Percentiles rank a stretch among this genome's conserved stretches.
phyloP scores from a whole-genome alignment of 2,113 vertebrate species.

The Coturnix japonica region DNA sequence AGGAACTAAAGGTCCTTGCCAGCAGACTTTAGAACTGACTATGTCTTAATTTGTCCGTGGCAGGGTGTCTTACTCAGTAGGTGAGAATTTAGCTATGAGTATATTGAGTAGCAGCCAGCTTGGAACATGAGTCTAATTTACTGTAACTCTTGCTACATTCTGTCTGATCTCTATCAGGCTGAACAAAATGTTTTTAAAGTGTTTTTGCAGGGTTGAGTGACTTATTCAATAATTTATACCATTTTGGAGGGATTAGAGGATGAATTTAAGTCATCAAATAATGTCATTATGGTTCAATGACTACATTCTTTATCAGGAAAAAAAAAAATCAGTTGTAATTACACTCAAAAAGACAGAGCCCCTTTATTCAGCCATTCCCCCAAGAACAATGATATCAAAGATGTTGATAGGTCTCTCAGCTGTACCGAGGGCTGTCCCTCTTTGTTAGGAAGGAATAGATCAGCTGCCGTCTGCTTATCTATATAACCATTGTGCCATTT shows the following conservation, averaged over 20 bases:
- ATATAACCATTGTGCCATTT: constrained; percentile 38
- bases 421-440: constrained; percentile 54
- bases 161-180: constrained; percentile 42
- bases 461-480: constrained; percentile 52
- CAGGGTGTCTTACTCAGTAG: constrained; percentile 62
- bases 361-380: constrained; percentile 62
- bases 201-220: constrained; percentile 60
- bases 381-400: constrained; percentile 69
- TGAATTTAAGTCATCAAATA: constrained; percentile 64
- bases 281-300: constrained; percentile 56
- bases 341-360: constrained; percentile 65
- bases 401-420: constrained; percentile 60
- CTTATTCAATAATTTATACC: constrained; percentile 68
- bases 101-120: constrained; percentile 62
- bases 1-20: constrained; percentile 52
- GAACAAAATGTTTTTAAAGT: constrained; percentile 70
- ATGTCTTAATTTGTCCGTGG: constrained; percentile 65
- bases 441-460: constrained; percentile 61
- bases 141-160: constrained; percentile 67
- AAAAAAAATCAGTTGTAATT: constrained; percentile 63
- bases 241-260: constrained; percentile 63
- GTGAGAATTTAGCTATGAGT: constrained; percentile 63
- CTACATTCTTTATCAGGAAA: constrained; percentile 48
- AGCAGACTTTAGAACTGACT: constrained; percentile 47
- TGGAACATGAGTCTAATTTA: constrained; percentile 65